Evolutionary conservation across 1,140 invertebrate genomes (phyloP).

Genomic region (Tetramorium simillimum): DNA sequence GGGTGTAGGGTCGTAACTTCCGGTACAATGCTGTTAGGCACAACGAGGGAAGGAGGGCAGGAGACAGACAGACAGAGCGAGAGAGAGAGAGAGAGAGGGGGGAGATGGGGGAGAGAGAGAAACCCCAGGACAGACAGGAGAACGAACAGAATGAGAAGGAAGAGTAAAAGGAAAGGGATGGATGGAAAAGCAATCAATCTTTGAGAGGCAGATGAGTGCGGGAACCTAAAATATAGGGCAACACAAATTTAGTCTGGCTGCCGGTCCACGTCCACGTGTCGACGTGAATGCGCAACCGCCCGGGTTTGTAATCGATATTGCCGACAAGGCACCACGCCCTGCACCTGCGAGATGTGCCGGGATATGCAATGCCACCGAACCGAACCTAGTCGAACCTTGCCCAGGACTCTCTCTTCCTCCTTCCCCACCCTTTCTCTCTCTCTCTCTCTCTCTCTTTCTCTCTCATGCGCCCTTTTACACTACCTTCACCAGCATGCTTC

Average conservation of each 20-base stretch:
- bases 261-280: conserved; percentile 83
- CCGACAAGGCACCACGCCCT: conserved; percentile 85
- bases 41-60: neutral
- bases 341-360: conserved; percentile 84
- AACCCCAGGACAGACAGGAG: neutral
- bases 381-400: conserved; percentile 68
- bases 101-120: conserved; percentile 3
- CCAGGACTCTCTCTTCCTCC: conserved; percentile 55
- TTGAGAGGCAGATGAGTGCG: conserved; percentile 85
- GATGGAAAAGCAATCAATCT: conserved; percentile 84
- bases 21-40: conserved; percentile 33
- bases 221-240: conserved; percentile 85
- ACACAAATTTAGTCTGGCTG: conserved; percentile 84
- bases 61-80: neutral
- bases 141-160: conserved; percentile 6
- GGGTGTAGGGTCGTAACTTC: conserved; percentile 13
- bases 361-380: conserved; percentile 79
- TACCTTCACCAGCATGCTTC: conserved; percentile 13
- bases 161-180: conserved; percentile 22
- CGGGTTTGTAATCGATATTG: conserved; percentile 85
- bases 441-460: neutral
- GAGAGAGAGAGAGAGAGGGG: neutral
- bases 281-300: conserved; percentile 85
- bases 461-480: conserved; percentile 1
- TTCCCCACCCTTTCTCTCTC: neutral